Conservation (phyloP, 2,797 vertebrate species). For the Microhierax caerulescens region DNA sequence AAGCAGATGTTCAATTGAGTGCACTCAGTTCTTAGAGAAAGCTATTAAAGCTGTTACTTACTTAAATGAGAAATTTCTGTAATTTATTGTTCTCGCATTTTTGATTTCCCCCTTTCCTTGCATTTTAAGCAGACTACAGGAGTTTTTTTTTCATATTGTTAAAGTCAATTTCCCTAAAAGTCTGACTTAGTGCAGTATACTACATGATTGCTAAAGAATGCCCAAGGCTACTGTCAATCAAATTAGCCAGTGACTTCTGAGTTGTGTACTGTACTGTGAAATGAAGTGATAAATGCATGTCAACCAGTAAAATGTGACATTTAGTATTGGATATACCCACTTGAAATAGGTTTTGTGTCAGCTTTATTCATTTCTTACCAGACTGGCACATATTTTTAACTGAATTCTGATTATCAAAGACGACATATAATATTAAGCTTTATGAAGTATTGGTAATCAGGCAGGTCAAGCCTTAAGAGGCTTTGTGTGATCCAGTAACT, state of each 20-base stretch:
- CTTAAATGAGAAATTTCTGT: constrained; percentile 73
- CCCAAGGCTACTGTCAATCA: constrained; percentile 77
- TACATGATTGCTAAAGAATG: constrained; percentile 64
- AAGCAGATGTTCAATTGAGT: constrained; percentile 79
- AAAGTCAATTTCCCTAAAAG: constrained; percentile 67
- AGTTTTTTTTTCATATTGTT: constrained; percentile 51
- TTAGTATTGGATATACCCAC: constrained; percentile 41
- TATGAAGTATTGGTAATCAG: constrained; percentile 2
- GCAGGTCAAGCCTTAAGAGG: neutral
- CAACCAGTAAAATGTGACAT: constrained; percentile 69
- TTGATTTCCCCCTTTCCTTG: constrained; percentile 48
- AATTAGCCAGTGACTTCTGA: constrained; percentile 71
- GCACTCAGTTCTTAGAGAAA: constrained; percentile 73
- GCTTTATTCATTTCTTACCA: constrained; percentile 46
- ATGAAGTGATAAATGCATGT: constrained; percentile 76
- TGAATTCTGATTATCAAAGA: constrained; percentile 40
- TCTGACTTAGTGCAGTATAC: constrained; percentile 41
- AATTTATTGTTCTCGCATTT: constrained; percentile 76
- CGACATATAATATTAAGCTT: constrained; percentile 26
- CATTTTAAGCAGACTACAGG: constrained; percentile 58
- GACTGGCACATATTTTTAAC: constrained; percentile 37
- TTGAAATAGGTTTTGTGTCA: constrained; percentile 51
- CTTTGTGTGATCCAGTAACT: neutral
- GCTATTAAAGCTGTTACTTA: constrained; percentile 75
- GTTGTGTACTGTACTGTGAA: constrained; percentile 77